Evolutionary conservation across 2,797 vertebrate genomes (phyloP).

Genomic region (Schizothorax lantsangensis): DNA sequence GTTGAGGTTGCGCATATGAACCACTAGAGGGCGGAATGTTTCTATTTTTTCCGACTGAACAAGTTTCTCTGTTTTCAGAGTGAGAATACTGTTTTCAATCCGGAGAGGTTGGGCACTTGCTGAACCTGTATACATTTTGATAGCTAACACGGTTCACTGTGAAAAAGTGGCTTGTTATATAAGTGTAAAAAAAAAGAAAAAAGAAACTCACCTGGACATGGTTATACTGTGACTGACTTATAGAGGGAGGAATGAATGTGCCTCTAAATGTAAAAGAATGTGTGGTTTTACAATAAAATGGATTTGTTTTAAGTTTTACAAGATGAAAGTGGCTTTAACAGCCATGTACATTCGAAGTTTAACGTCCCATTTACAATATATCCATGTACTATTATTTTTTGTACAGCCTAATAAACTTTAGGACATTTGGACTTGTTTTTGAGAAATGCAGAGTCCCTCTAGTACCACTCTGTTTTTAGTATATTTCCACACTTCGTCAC

Average conservation of each 20-base stretch:
- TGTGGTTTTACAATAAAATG: constrained; percentile 39
- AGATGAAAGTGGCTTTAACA: constrained; percentile 5
- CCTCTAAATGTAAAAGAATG: constrained; percentile 33
- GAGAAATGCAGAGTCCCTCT: not conserved
- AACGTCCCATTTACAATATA: constrained; percentile 16
- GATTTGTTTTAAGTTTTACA: constrained; percentile 14
- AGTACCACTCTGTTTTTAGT: not conserved
- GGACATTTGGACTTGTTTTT: not conserved
- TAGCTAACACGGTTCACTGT: not conserved
- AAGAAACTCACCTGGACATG: constrained; percentile 15
- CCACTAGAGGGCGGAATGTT: constrained; percentile 37
- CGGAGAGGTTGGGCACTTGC: not conserved
- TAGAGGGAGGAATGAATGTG: constrained; percentile 9
- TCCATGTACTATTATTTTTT: not conserved
- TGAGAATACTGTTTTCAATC: not conserved
- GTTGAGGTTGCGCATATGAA: not conserved
- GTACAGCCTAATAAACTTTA: not conserved
- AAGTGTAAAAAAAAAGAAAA: constrained; percentile 3
- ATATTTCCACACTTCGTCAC: not conserved
- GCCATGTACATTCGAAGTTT: not conserved
- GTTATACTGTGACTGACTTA: constrained; percentile 20
- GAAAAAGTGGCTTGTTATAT: constrained; percentile 9
- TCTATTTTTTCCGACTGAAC: not conserved
- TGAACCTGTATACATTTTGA: not conserved
- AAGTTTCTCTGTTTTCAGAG: not conserved